Conservation (phyloP, 2,113 vertebrate species). For the Illadopsis cleaveri region DNA sequence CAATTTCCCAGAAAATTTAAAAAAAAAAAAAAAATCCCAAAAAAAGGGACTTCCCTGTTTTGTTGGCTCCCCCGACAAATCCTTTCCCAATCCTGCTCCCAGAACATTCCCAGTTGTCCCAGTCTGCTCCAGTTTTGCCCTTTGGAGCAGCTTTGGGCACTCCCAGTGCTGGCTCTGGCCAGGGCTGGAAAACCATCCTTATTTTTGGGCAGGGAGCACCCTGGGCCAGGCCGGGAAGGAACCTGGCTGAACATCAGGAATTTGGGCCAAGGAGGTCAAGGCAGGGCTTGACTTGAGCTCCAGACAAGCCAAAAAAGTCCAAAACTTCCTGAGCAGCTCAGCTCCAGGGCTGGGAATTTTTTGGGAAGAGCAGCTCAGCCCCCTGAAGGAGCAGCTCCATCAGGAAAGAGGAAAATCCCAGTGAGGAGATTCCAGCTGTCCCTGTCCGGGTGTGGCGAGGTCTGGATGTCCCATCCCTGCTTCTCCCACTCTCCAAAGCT, state of each 20-base stretch:
- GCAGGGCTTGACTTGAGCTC: not conserved
- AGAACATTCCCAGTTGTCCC: not conserved
- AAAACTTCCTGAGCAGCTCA: not conserved
- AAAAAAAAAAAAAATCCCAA: no score
- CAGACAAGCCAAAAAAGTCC: rapidly evolving
- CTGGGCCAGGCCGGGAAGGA: not conserved
- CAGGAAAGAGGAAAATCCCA: not conserved
- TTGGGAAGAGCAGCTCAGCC: not conserved
- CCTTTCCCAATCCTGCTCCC: not conserved
- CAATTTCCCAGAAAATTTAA: not conserved
- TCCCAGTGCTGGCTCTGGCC: not conserved
- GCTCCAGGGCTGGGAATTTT: not conserved
- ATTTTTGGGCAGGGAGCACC: not conserved
- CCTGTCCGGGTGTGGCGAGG: not conserved
- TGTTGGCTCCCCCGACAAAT: not conserved
- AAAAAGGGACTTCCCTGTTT: not conserved
- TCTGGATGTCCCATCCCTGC: not conserved
- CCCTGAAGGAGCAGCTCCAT: not conserved
- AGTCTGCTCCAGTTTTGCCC: not conserved
- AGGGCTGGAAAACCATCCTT: not conserved
- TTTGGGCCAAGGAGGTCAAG: not conserved
- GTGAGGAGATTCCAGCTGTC: not conserved
- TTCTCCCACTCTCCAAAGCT: not conserved
- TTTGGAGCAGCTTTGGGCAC: not conserved
- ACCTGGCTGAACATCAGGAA: not conserved